Evolutionary conservation across 2,888 invertebrate genomes (phyloP), one percentile per base, ranked within the genome.

Genomic region (Osmoderma eremita): DNA sequence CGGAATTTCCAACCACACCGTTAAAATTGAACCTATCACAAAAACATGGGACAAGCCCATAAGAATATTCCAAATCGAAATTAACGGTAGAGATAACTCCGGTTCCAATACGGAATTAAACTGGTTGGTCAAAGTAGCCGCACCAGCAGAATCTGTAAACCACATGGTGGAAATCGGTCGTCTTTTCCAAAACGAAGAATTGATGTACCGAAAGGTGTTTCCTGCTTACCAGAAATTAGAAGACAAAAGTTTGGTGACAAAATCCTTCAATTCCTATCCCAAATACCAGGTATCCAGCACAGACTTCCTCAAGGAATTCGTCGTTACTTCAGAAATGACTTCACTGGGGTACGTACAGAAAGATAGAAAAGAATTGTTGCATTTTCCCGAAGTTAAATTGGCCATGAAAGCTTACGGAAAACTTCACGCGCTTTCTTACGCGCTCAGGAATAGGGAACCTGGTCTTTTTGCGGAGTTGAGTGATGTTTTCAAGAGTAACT

Each of bases 31-130:
- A 17, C 38, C 70, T 0, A 77, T 76, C 3, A 72, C 72, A 6
- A 45, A 69, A n/a, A 71, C 69, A 49, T 77, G 77, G 2, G 78
- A 78, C 58, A 79, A 79, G 65, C 76, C 75, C 63, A 78, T 77
- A 4, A 71, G 73, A 4, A 72, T 76, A 13, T 70, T 67, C 5
- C 74, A 72, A 65, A 63, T 70, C 6, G 18, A 15, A 15, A 67
- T 70, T 1, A 69, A 65, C 42, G 72, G 70, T 1, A 66, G 50
- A 36, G 65, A 71, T 10, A 30, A 41, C 30, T 20, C 56, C 42
- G 54, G 54, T n/a, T 30, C 58, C n/a, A 17, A 13, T 3, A 17
- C 24, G 15, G 45, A 45, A 42, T 8, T 58, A 5, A 15, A 75
- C 18, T 69, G 75, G 49, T 76, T 79, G 1, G 68, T 77, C 10